Percentiles rank a stretch among this genome's conserved stretches.
These are phyloP conservation scores for Volucella inanis DNA, from an alignment of 2,888 invertebrate genomes.

Conservation along the genomic window DNA sequence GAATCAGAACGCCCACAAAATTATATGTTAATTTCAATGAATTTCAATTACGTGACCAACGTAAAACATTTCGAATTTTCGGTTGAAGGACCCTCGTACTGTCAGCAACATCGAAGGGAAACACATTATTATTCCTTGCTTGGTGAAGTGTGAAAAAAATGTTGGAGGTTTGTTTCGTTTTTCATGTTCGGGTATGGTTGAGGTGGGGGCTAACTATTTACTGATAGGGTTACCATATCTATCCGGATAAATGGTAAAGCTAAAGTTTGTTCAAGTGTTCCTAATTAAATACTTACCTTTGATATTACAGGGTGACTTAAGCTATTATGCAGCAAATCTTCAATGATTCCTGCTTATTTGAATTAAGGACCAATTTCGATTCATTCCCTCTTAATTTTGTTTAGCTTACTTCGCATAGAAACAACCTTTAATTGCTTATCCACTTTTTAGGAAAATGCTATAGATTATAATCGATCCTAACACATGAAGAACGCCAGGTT, in stretches of 20 bases:
- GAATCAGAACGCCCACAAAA: constrained; percentile 30
- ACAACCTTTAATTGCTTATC: no score
- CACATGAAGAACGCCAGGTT: no score
- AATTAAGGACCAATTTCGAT: constrained; percentile 23
- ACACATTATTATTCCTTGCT: constrained; percentile 57
- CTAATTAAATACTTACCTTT: constrained; percentile 52
- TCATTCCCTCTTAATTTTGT: constrained; percentile 22
- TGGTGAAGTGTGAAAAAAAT: constrained; percentile 63
- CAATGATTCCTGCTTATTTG: constrained; percentile 38
- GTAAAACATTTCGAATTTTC: constrained; percentile 41
- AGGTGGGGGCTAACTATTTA: constrained; percentile 54
- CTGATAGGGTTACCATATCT: constrained; percentile 64
- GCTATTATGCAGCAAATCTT: constrained; percentile 15
- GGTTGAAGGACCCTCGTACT: constrained; percentile 57
- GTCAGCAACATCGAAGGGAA: constrained; percentile 62
- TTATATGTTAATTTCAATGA: constrained; percentile 65
- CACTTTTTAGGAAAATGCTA: no score
- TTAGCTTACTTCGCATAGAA: constrained; percentile 16
- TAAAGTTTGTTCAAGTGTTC: constrained; percentile 41
- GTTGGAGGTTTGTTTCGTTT: constrained; percentile 29
- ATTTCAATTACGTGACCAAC: constrained; percentile 34
- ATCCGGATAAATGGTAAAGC: neutral
- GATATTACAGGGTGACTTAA: neutral
- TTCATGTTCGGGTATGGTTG: constrained; percentile 36
- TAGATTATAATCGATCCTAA: no score